These are phyloP conservation scores for Ammodytes marinus DNA, from an alignment of 2,113 vertebrate genomes.

Conservation along the genomic window DNA sequence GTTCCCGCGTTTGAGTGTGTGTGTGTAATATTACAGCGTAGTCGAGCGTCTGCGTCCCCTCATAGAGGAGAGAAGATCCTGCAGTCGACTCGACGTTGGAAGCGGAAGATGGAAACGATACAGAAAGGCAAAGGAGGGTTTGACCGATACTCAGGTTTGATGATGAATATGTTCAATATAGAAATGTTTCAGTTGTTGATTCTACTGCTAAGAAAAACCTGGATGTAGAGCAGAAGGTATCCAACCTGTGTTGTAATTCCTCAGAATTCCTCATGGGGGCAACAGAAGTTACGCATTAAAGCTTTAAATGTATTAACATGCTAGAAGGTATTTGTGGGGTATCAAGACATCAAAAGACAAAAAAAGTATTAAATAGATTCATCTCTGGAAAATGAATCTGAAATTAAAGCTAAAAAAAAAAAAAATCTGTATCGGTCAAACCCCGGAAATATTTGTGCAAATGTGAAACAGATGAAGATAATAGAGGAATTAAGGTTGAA, in stretches of 20 bases:
- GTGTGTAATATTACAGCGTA: conserved; percentile 84
- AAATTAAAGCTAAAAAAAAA: background rate
- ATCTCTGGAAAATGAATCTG: background rate
- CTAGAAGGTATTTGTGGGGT: background rate
- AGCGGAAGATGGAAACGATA: conserved; percentile 5
- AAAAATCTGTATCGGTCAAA: conserved; percentile 33
- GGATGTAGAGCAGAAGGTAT: too few species aligned
- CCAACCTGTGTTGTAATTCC: too few species aligned
- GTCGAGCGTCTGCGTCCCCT: conserved; percentile 91
- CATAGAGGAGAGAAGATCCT: conserved; percentile 94
- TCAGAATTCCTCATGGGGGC: too few species aligned
- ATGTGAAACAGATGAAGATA: conserved; percentile 1
- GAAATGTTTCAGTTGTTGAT: background rate
- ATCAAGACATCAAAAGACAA: background rate
- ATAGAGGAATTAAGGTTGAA: background rate
- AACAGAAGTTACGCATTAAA: too few species aligned
- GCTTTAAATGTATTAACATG: background rate
- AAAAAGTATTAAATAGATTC: background rate
- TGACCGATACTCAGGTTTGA: background rate
- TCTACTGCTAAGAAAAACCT: too few species aligned
- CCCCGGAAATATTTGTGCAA: conserved; percentile 7
- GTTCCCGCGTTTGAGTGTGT: conserved; percentile 56
- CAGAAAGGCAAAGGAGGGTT: background rate
- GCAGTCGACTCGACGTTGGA: conserved; percentile 83
- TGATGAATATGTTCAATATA: background rate